A percentile compares a stretch with the other conserved stretches of the same genome.
Conservation (phyloP, 2,888 invertebrate genomes). For the Pristionchus mayeri region DNA sequence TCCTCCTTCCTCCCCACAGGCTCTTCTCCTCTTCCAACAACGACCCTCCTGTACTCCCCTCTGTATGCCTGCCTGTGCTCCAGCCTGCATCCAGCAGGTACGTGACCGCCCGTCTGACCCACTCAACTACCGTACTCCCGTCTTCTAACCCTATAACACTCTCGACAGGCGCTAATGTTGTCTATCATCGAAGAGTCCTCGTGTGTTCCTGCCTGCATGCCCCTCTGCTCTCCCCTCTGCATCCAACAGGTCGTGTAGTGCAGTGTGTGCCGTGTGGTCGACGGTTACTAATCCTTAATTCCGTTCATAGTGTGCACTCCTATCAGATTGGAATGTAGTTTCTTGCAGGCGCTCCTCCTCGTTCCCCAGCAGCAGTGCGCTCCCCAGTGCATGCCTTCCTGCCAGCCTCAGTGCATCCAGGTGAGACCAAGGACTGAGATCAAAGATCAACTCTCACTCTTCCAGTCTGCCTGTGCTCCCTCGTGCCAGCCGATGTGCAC, state of each 20-base stretch:
- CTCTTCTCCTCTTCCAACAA: constrained; percentile 53
- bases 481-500: constrained; percentile 67
- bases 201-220: constrained; percentile 66
- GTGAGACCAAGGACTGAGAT: not conserved
- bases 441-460: not conserved
- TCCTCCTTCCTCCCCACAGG: constrained; percentile 20
- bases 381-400: constrained; percentile 67
- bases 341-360: constrained; percentile 53
- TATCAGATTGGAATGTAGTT: not conserved
- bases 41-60: constrained; percentile 60
- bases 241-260: constrained; percentile 54
- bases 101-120: not conserved
- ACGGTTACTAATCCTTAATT: not conserved
- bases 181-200: constrained; percentile 57
- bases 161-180: constrained; percentile 47
- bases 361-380: constrained; percentile 62
- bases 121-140: not conserved
- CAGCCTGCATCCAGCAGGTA: constrained; percentile 56
- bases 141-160: not conserved
- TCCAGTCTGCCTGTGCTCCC: constrained; percentile 60
- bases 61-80: constrained; percentile 65
- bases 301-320: not conserved
- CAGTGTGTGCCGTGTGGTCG: constrained; percentile 42
- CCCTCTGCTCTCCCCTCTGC: constrained; percentile 66
- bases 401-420: constrained; percentile 42